Evolutionary conservation across 37 sponge, comb jelly and placozoan genomes (phyloP).

Genomic region (Tethya wilhelma): DNA sequence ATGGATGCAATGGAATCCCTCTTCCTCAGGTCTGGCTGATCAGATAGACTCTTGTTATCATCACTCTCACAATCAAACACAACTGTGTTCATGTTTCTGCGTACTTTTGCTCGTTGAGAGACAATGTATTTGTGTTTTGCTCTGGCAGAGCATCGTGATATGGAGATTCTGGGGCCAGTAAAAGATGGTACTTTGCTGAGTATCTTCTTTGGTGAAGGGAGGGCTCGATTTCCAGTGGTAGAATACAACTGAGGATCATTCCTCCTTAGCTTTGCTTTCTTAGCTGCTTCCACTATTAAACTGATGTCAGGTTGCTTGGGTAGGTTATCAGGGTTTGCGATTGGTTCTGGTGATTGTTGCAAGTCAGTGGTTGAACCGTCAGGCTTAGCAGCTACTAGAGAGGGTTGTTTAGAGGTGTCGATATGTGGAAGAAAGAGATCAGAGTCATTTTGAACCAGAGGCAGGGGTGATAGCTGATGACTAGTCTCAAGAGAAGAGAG

Average conservation of each 20-base stretch:
- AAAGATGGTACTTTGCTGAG: constrained; percentile 32
- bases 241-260: no score
- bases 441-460: no score
- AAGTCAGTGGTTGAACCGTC: not conserved
- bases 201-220: not conserved
- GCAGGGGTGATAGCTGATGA: no score
- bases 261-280: not conserved
- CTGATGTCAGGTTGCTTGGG: not conserved
- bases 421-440: constrained; percentile 27
- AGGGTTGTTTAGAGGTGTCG: not conserved
- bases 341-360: not conserved
- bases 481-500: no score
- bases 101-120: not conserved
- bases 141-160: constrained; percentile 45
- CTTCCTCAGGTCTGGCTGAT: not conserved
- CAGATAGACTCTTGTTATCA: no score
- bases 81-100: no score
- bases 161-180: constrained; percentile 34
- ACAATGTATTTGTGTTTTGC: constrained; percentile 31
- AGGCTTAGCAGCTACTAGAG: not conserved
- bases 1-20: not conserved
- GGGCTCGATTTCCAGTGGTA: not conserved
- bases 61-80: not conserved
- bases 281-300: not conserved
- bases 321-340: not conserved